Evolutionary conservation across 2,888 invertebrate species (phyloP), one percentile per base, ranked within the genome.

Genomic region (Cosmopolites sordidus): DNA sequence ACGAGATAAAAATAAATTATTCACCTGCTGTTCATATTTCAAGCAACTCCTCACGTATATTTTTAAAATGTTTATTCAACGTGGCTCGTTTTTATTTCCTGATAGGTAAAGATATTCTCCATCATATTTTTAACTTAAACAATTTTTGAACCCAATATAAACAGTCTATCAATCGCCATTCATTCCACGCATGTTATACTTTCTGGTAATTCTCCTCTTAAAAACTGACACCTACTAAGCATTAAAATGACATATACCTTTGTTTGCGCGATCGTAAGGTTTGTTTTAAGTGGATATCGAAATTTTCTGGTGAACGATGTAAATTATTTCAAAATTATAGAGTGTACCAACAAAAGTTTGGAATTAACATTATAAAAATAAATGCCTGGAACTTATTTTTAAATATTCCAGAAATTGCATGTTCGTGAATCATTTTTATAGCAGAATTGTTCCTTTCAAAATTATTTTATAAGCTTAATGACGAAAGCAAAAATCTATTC

Each of bases 221-320:
- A 40, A 27, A 45, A 27, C 3, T 16, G 47, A 27, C 39, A 39
- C 47, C 16, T 47, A 38, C 27, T 27, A 38, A 38, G 39, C 47
- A 39, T 47, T 39, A 39, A 39, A 38, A 47, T 47, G 47, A 39
- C 47, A 47, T 47, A 40, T 48, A 33, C 48, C 37, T 43, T 18
- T 42, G 42, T 42, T 42, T 48, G 33, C 37, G 29, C 18, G 16
- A 12, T 16, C 37, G 33, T n/a, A n/a, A n/a, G n/a, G n/a, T n/a
- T n/a, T n/a, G n/a, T n/a, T n/a, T n/a, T n/a, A n/a, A n/a, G n/a
- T n/a, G n/a, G n/a, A n/a, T n/a, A n/a, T n/a, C n/a, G n/a, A n/a
- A n/a, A n/a, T n/a, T n/a, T n/a, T n/a, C n/a, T n/a, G n/a, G n/a
- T n/a, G n/a, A n/a, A n/a, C n/a, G n/a, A n/a, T n/a, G n/a, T n/a